Base-by-base conservation (phyloP, 2,113 vertebrate species). In the Loxodonta africana region DNA sequence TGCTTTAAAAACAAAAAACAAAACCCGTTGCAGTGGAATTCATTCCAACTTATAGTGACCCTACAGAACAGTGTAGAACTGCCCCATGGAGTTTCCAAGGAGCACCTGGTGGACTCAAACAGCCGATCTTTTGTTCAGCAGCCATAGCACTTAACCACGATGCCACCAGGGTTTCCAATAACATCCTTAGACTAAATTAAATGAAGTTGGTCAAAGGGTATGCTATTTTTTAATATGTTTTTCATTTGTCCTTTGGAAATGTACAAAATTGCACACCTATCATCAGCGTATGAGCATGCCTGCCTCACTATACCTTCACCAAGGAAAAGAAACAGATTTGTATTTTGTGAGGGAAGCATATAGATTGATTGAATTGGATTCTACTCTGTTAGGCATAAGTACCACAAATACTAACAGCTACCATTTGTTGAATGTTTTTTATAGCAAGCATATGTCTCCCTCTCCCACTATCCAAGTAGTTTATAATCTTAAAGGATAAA, bases 321-420 rank as follows among this genome's bases (percentile, higher is more conserved):
- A 63, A 53, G 26, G 28, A 83, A 87, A 83, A 93, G 1, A 77
- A 96, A 71, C 41, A 84, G 9, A 82, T 2, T 65, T 9, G 62
- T 30, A 86, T 83, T 82, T 74, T 91, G 71, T 90, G 23, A 71
- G 25, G 30, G 94, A 77, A 81, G 37, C 48, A 83, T 74, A 95
- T 5, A 96, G 51, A 63, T 83, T 84, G n/a, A 88, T 57, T 92
- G 23, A 97, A 82, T 21, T 46, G 23, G 33, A 85, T 23, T 46
- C 26, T 92, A 63, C 25, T 71, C 12, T 41, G 41, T 82, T 8
- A 77, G 20, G 3, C 8, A 26, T 67, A 94, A 88, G 44, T 84
- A 44, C 11, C 65, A 91, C 21, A 76, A 81, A 46, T 46, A 91
- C 88, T 37, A 93, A 93, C 81, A 91, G 7, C 10, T 97, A 81